Base-by-base conservation (phyloP, 2,113 vertebrate genomes). In the Hippocampus mohnikei region DNA sequence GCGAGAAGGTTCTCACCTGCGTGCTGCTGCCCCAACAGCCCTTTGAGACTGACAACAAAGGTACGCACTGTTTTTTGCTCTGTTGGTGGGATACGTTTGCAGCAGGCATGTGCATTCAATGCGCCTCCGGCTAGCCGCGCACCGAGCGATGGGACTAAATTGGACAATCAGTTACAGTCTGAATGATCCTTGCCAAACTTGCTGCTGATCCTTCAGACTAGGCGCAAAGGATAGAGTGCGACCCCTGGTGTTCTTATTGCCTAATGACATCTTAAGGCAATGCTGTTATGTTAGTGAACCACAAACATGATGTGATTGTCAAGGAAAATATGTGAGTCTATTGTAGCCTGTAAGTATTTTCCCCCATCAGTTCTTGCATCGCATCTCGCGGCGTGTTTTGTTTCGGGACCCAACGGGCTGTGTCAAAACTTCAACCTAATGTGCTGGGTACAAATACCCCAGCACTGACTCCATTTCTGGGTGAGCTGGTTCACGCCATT, bases 1-100 rank as follows among this genome's bases (percentile, higher is more conserved):
- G 95, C 59, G 96, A 97, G 87, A 98, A 98, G 84, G 94, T 98
- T 81, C 93, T 99, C 88, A 99, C 97, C 5, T 99, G 97, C 56
- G 97, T 99, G 61, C 91, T 99, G 78, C 93, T 99, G 87, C 97
- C 97, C 78, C 97, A 99, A 81, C 93, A 96, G 88, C 94, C 94
- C 73, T 92, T 85, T 73, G 95, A 97, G 74, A 87, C 92, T 2
- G 85, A 90, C 81, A 92, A 87, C 81, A 94, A 94, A 95, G 96
- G 97, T 99, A 89, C 20, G n/a, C 2, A 23, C 70, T 2, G 5
- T 44, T 52, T 52, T 53, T 18, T 37, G 33, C 77, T 21, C 12
- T 53, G 33, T 18, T 48, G 3, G 25, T 48, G 10, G 8, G 21
- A 11, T n/a, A 41, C 5, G 21, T 11, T 55, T 41, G 15, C 2